phyloP scores from a whole-genome alignment of 2,797 vertebrate species.

The Toxotes lorentzi region DNA sequence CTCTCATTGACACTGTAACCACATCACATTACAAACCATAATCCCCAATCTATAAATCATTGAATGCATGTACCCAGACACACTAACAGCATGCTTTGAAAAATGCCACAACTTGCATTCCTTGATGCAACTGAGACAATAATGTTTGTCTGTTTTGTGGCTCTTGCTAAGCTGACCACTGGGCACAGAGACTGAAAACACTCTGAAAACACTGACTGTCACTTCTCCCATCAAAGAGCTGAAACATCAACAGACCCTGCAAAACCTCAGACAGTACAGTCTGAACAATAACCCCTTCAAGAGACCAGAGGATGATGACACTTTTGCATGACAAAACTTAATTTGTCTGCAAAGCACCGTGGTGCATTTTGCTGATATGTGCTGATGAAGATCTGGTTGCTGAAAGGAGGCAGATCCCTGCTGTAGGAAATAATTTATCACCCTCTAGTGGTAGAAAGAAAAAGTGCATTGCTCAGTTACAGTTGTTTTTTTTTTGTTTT shows the following conservation, averaged over 20 bases:
- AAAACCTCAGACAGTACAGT: slow-evolving; percentile 59
- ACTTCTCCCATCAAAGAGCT: slow-evolving; percentile 69
- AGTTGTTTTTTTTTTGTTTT: neutral
- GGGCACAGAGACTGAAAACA: slow-evolving; percentile 65
- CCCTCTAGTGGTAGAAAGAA: slow-evolving; percentile 75
- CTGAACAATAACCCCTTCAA: slow-evolving; percentile 63
- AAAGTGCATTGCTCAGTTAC: slow-evolving; percentile 42
- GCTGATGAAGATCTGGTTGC: neutral
- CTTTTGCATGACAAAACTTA: slow-evolving; percentile 64
- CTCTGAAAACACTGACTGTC: slow-evolving; percentile 59
- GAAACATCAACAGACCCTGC: slow-evolving; percentile 63
- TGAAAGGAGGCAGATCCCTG: neutral
- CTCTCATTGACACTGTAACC: slow-evolving; percentile 53
- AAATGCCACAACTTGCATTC: slow-evolving; percentile 70
- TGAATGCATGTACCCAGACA: slow-evolving; percentile 38
- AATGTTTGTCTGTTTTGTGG: slow-evolving; percentile 76
- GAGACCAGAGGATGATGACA: slow-evolving; percentile 59
- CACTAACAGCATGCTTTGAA: slow-evolving; percentile 60
- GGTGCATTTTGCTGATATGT: slow-evolving; percentile 46
- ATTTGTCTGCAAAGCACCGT: slow-evolving; percentile 52
- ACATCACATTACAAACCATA: slow-evolving; percentile 60
- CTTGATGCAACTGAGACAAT: slow-evolving; percentile 69
- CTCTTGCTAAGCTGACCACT: slow-evolving; percentile 67
- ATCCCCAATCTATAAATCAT: slow-evolving; percentile 69
- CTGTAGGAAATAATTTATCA: slow-evolving; percentile 57